Conservation (phyloP, 2,888 invertebrate genomes). For the Rhodophaea formosa region DNA sequence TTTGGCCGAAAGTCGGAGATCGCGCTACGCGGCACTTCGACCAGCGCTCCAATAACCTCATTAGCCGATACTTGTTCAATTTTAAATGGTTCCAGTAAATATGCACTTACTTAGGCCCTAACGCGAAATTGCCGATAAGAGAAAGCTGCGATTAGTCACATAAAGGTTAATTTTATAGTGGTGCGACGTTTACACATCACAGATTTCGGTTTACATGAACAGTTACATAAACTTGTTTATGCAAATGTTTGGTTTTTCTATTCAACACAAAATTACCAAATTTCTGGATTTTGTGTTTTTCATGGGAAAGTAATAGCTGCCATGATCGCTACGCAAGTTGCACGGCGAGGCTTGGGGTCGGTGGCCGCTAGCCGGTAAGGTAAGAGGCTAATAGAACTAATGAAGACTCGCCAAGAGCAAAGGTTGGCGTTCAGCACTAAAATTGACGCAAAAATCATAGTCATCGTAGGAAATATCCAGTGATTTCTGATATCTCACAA, state of each 20-base stretch:
- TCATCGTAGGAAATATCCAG: constrained; percentile 28
- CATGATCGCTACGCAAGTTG: constrained; percentile 81
- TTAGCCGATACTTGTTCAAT: constrained; percentile 45
- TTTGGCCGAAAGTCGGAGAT: constrained; percentile 62
- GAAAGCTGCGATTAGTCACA: constrained; percentile 73
- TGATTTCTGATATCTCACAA: constrained; percentile 47
- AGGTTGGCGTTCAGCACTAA: constrained; percentile 34
- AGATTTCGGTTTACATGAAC: constrained; percentile 39
- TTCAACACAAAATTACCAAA: constrained; percentile 33
- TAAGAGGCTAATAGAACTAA: constrained; percentile 72
- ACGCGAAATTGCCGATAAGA: constrained; percentile 67
- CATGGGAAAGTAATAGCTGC: constrained; percentile 76
- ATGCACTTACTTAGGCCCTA: constrained; percentile 44
- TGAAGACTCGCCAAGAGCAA: constrained; percentile 49
- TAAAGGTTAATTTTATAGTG: constrained; percentile 69
- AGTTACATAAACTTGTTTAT: constrained; percentile 65
- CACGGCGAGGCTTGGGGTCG: constrained; percentile 84
- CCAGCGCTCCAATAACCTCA: constrained; percentile 76
- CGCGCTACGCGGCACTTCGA: constrained; percentile 76
- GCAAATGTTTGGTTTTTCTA: constrained; percentile 32
- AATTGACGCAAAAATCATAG: constrained; percentile 35
- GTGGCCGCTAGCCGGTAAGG: constrained; percentile 82
- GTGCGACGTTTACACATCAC: constrained; percentile 60
- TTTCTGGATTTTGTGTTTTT: constrained; percentile 37
- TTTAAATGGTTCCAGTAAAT: constrained; percentile 40